Conservation (phyloP, 2,888 invertebrate species). For the Himalopsyche japonica region DNA sequence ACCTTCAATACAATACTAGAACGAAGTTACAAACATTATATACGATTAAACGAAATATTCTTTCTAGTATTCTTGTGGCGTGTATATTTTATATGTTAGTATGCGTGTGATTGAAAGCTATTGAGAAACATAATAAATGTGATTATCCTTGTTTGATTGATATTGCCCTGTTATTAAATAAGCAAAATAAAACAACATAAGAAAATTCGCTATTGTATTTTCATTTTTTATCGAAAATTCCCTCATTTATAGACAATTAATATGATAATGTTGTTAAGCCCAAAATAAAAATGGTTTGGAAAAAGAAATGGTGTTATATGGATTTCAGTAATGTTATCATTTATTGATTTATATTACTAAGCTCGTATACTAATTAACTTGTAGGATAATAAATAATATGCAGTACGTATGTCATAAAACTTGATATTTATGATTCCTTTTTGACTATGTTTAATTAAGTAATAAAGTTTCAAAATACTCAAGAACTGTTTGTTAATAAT, state of each 20-base stretch:
- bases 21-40: no score
- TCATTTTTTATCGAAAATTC: neutral
- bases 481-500: neutral
- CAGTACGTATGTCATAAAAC: neutral
- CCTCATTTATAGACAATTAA: neutral
- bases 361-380: neutral
- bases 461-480: neutral
- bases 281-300: neutral
- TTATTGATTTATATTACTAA: neutral
- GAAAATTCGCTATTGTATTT: neutral
- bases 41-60: neutral
- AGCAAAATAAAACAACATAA: neutral
- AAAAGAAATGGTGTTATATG: neutral
- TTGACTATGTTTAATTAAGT: neutral
- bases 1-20: no score
- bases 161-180: constrained; percentile 1
- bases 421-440: neutral
- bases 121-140: constrained; percentile 1
- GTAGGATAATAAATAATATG: neutral
- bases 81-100: neutral
- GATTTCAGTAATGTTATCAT: neutral
- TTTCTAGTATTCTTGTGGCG: neutral
- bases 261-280: neutral
- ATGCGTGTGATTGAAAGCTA: neutral
- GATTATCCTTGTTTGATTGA: constrained; percentile 11